Evolutionary conservation across 2,113 vertebrate genomes (phyloP).

Genomic region (Sinocyclocheilus rhinocerous): DNA sequence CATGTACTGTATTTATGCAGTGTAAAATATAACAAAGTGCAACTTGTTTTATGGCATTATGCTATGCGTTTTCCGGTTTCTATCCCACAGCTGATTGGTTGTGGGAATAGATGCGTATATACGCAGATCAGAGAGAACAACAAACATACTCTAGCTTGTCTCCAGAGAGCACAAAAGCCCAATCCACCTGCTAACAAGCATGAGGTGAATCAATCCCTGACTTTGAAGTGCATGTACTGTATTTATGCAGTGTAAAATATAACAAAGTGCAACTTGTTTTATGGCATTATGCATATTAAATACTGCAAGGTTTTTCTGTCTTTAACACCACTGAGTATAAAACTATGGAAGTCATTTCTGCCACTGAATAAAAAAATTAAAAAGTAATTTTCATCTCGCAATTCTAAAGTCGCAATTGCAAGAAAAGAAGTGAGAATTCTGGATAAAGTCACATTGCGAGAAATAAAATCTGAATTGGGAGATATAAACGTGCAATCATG

Average conservation of each 20-base stretch:
- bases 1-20: neutral
- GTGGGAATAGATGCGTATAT: slow-evolving; percentile 15
- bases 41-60: neutral
- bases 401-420: no score
- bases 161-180: neutral
- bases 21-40: neutral
- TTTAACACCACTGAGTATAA: neutral
- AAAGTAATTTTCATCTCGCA: no score
- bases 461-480: no score
- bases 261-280: neutral
- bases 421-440: no score
- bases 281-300: neutral
- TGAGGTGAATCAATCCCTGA: neutral
- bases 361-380: no score
- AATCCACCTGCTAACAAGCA: neutral
- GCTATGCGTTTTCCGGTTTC: slow-evolving; percentile 51
- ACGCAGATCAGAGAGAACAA: neutral
- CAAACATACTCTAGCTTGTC: neutral
- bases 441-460: no score
- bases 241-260: neutral
- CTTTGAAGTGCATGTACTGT: neutral
- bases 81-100: slow-evolving; percentile 70
- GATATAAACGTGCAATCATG: no score
- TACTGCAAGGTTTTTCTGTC: neutral
- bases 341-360: no score